Conservation (phyloP, 2,113 vertebrate genomes). For the Eptesicus fuscus region DNA sequence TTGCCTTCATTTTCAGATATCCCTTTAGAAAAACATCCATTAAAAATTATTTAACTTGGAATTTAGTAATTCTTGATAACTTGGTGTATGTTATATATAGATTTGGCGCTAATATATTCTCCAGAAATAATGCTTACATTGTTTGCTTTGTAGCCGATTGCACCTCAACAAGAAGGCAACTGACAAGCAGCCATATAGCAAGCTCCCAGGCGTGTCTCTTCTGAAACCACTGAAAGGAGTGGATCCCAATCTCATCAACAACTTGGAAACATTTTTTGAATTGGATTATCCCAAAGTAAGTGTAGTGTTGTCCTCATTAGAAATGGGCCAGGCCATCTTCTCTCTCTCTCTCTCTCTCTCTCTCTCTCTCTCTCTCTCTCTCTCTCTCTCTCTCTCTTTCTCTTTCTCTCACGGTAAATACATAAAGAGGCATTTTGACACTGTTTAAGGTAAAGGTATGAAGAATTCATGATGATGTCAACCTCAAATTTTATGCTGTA, state of each 20-base stretch:
- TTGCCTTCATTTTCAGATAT: neutral
- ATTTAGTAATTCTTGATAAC: neutral
- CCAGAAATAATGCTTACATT: neutral
- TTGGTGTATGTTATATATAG: neutral
- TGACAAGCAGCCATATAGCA: conserved; percentile 92
- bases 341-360: neutral
- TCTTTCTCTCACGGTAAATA: neutral
- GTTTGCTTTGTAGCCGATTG: conserved; percentile 85
- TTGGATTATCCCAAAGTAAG: conserved; percentile 95
- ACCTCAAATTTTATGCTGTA: neutral
- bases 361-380: neutral
- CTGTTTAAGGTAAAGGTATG: neutral
- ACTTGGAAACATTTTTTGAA: conserved; percentile 98
- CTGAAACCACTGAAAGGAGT: conserved; percentile 96
- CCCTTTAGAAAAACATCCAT: neutral
- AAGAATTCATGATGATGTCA: neutral
- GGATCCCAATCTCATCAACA: conserved; percentile 95
- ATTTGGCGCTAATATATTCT: neutral
- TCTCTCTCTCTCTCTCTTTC: neutral
- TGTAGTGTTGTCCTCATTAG: neutral
- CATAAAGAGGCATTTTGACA: neutral
- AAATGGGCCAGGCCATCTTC: neutral
- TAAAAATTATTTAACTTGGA: neutral
- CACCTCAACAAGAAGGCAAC: conserved; percentile 93
- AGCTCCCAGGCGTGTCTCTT: conserved; percentile 93